These are phyloP conservation scores for Butorides virescens DNA, from an alignment of 2,113 vertebrate genomes.

Conservation along the genomic window DNA sequence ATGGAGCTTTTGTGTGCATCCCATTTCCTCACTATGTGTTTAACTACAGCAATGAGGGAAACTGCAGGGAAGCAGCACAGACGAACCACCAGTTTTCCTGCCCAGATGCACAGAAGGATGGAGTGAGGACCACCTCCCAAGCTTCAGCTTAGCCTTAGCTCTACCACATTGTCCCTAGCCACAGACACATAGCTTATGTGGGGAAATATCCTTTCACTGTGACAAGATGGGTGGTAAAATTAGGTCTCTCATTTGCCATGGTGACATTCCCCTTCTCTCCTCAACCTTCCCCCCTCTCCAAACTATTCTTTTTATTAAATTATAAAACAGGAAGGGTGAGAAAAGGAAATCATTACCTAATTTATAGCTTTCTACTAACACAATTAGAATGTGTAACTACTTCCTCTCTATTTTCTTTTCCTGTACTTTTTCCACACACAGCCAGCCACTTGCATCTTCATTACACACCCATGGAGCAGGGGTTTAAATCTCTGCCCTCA, in stretches of 20 bases:
- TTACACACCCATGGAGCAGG: not conserved
- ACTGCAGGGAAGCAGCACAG: not conserved
- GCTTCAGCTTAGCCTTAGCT: not conserved
- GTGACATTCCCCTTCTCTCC: not conserved
- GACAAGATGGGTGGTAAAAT: not conserved
- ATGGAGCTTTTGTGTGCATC: not conserved
- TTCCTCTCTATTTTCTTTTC: not conserved
- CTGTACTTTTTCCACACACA: not conserved
- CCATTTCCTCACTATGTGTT: not conserved
- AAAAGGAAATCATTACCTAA: slow-evolving; percentile 39
- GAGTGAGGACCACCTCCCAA: not conserved
- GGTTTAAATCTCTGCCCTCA: not conserved
- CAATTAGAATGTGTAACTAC: slow-evolving; percentile 31
- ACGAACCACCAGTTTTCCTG: not conserved
- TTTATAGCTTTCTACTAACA: slow-evolving; percentile 21
- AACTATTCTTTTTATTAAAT: slow-evolving; percentile 14
- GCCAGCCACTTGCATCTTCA: not conserved
- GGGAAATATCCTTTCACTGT: not conserved
- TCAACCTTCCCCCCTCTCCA: not conserved
- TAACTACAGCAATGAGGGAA: accelerated
- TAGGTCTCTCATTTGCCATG: not conserved
- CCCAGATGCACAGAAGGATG: not conserved
- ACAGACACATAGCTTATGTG: accelerated
- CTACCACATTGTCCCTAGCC: not conserved
- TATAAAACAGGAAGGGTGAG: slow-evolving; percentile 9